These are phyloP conservation scores for Epistrophe eligans DNA, from an alignment of 2,888 invertebrate species.

Conservation along the genomic window DNA sequence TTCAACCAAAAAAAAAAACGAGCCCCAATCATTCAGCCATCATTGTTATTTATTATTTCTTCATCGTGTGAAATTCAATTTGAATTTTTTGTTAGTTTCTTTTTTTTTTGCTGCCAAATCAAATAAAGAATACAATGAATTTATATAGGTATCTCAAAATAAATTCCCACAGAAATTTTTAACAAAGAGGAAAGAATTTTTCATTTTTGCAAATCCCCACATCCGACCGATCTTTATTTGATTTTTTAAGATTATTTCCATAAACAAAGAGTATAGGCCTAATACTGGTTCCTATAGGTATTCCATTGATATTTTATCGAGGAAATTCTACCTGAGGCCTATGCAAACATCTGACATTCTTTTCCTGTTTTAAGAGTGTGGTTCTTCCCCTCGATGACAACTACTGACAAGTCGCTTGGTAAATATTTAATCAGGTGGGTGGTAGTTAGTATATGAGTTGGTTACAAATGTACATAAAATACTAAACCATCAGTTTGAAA, in stretches of 20 bases:
- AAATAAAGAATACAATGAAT: conserved; percentile 42
- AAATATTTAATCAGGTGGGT: conserved; percentile 62
- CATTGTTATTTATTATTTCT: conserved; percentile 24
- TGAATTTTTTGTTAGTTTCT: conserved; percentile 11
- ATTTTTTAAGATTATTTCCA: conserved; percentile 51
- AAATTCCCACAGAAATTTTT: conserved; percentile 58
- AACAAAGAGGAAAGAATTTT: background rate
- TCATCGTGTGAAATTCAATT: conserved; percentile 61
- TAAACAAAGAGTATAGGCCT: conserved; percentile 49
- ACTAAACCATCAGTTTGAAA: background rate
- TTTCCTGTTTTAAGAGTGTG: conserved; percentile 20
- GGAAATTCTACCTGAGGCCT: conserved; percentile 39
- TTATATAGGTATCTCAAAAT: conserved; percentile 6
- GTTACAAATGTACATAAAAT: background rate
- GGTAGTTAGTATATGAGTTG: conserved; percentile 1
- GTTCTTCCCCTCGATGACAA: background rate
- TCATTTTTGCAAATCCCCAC: background rate
- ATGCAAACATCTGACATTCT: conserved; percentile 46
- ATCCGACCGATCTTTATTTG: conserved; percentile 34
- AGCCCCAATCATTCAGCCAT: conserved; percentile 4
- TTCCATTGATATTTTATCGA: conserved; percentile 19
- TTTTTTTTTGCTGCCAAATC: conserved; percentile 60
- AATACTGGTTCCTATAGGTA: conserved; percentile 34
- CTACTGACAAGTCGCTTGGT: conserved; percentile 30
- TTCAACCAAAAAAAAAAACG: conserved; percentile 24